Base-by-base conservation (phyloP, 2,113 vertebrate species). In the Callospermophilus lateralis region DNA sequence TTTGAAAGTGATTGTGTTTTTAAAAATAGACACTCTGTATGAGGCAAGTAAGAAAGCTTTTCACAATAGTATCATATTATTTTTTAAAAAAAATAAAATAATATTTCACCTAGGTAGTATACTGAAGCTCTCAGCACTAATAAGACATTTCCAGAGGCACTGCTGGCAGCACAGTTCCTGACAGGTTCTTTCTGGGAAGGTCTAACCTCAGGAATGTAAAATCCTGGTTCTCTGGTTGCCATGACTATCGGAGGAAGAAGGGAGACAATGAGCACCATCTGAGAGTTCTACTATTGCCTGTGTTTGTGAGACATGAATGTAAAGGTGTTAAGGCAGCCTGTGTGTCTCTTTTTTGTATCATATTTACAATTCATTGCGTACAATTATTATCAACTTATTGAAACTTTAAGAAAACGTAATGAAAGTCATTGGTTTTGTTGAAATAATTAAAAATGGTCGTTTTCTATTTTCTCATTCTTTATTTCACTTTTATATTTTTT, bases 31-130 rank as follows among this genome's bases (percentile, higher is more conserved):
- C 79, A 79, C 12, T 77, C 74, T 39, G n/a, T 84, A 55, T 72
- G 88, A 89, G 51, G 89, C 42, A 72, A 4, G 93, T 89, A 67
- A 45, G 20, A 95, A 87, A 42, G 24, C 63, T 96, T 70, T 53
- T 97, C 65, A 68, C 34, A 83, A 84, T 68, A 74, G 45, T 81
- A 95, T 67, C 42, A 84, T 90, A 88, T 93, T 88, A 81, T n/a
- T 67, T 32, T 65, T 77, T 68, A 1, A 1, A 53, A 87, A 84
- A 76, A 61, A 70, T 73, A 76, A 77, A 90, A 73, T 3, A 83
- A 34, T 51, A 7, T 74, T n/a, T 91, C 55, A 78, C 26, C 37
- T 73, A n/a, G 28, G 17, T 61, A 91, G 67, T 86, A 6, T 24
- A 37, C 42, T 7, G 37, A 94, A 17, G 67, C 4, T 84, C 34